Evolutionary conservation across 2,888 invertebrate species (phyloP), one percentile per base, ranked within the genome.

Genomic region (Drosophila borborema): DNA sequence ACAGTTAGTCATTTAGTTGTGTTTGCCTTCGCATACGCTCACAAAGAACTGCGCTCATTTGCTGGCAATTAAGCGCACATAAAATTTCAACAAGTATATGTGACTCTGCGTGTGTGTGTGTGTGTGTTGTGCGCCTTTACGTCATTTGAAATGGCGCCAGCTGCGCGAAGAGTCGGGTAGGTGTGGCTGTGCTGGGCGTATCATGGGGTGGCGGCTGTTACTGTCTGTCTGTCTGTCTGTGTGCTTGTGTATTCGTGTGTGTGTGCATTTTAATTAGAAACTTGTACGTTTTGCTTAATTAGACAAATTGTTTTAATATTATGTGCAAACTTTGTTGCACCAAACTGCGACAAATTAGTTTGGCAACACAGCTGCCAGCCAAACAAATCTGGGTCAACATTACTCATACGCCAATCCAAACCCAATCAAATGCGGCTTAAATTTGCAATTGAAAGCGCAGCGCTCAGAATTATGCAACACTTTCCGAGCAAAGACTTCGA

Each of bases 241-340:
- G 48, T 46, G 59, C 20, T 36, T 49, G 51, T 3, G 12, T 12
- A 8, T 4, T 8, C 7, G 9, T 60, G 54, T 40, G 48, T 66
- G 75, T 81, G 73, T 80, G 76, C 80, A 68, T 76, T 82, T 90
- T 88, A 90, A 90, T 89, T 88, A 86, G 81, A 86, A 90, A 90
- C 86, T 88, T 89, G 85, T 88, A 83, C 82, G 80, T 85, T 90
- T 88, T 85, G 80, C 85, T 82, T 88, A 86, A 88, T 88, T 88
- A 86, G 88, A 83, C 82, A 89, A 90, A 86, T 90, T 87, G 83
- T 89, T 85, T 89, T 80, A 86, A 82, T 82, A 80, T 72, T 66
- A 72, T 77, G 77, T 74, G 87, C 72, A 75, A 87, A 84, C 83
- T 79, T 85, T 85, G 60, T 82, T 64, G 64, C 55, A 70, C 59